These are phyloP conservation scores for Bombus waltoni DNA, from an alignment of 1,140 invertebrate genomes.

Conservation along the genomic window DNA sequence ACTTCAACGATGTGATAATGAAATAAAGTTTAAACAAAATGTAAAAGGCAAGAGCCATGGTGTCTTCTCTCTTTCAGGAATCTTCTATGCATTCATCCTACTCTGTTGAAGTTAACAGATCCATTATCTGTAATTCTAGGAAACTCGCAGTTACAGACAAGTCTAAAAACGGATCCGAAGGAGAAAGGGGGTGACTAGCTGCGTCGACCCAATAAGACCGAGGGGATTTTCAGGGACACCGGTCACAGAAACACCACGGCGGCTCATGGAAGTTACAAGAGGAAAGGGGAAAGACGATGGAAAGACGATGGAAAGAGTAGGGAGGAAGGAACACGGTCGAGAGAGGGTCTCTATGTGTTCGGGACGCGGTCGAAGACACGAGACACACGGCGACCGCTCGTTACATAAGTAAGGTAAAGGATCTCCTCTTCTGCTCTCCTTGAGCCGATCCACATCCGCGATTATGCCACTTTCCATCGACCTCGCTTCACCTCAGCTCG, in stretches of 20 bases:
- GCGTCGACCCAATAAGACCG: background rate
- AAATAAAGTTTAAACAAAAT: too few relatives aligned
- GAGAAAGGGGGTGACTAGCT: constrained; percentile 2
- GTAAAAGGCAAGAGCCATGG: too few relatives aligned
- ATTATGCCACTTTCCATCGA: constrained; percentile 81
- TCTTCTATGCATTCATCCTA: background rate
- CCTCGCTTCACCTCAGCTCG: constrained; percentile 69
- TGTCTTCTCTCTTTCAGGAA: background rate
- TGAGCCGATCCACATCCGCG: constrained; percentile 79
- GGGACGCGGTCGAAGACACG: constrained; percentile 78
- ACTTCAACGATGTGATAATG: too few relatives aligned
- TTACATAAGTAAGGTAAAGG: constrained; percentile 81
- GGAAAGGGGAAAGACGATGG: constrained; percentile 23
- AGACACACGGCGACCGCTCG: constrained; percentile 72
- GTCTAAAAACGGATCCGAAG: background rate
- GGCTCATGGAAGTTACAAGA: background rate
- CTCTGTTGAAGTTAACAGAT: background rate
- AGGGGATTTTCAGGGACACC: constrained; percentile 62
- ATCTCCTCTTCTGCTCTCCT: constrained; percentile 78
- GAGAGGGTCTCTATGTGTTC: constrained; percentile 55
- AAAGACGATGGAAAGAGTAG: background rate
- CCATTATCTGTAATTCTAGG: background rate
- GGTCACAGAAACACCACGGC: background rate
- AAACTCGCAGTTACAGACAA: background rate
- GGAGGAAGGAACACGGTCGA: constrained; percentile 8